Percentiles rank a stretch among this genome's conserved stretches.
phyloP scores from a whole-genome alignment of 1,140 invertebrate genomes.

The Pomacea maculata region DNA sequence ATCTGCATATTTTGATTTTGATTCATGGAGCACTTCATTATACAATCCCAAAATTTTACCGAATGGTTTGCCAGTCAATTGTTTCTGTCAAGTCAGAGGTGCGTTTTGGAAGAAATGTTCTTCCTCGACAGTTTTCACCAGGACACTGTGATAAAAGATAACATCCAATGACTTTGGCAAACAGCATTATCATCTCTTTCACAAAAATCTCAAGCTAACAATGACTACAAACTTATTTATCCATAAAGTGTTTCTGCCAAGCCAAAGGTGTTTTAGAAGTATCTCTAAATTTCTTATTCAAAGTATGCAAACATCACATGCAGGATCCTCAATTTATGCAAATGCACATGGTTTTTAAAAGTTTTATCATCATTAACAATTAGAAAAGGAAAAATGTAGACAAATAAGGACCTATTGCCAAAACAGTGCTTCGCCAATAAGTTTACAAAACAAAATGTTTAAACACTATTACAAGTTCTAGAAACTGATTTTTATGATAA shows the following conservation, averaged over 20 bases:
- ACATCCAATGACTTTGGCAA: not conserved
- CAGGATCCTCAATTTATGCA: too few relatives aligned
- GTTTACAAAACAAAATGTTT: not conserved
- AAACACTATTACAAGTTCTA: not conserved
- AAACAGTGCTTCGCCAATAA: not conserved
- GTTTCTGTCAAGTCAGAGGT: conserved; percentile 78
- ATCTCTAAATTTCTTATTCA: not conserved
- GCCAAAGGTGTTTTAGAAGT: too few relatives aligned
- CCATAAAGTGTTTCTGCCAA: too few relatives aligned
- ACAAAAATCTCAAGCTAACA: too few relatives aligned
- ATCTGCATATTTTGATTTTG: conserved; percentile 33
- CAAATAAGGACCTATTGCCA: not conserved
- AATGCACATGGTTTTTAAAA: not conserved
- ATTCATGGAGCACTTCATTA: conserved; percentile 62
- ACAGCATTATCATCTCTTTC: too few relatives aligned
- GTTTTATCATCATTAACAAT: not conserved
- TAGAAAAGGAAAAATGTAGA: not conserved
- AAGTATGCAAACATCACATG: not conserved
- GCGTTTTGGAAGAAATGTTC: conserved; percentile 75
- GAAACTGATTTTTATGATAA: not conserved
- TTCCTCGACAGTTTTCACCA: conserved; percentile 69
- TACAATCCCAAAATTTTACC: conserved; percentile 66
- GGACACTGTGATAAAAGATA: conserved; percentile 51
- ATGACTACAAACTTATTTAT: too few relatives aligned
- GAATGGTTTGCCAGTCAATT: conserved; percentile 81